Conservation (phyloP, 2,113 vertebrate species). For the Channa maculata region DNA sequence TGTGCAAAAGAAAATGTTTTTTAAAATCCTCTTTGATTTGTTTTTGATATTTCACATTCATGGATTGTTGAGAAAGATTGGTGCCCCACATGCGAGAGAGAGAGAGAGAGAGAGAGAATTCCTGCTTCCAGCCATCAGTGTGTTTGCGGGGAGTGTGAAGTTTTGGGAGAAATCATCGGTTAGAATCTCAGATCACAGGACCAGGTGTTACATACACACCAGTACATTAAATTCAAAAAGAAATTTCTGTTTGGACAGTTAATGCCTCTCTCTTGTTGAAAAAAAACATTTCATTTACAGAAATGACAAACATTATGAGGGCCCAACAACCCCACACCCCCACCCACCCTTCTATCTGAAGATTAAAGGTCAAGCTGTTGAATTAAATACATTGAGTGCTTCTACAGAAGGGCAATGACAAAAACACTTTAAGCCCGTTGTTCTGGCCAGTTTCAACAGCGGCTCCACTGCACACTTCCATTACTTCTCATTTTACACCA, state of each 20-base stretch:
- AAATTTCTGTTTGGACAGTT: not conserved
- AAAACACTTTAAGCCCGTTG: slow-evolving; percentile 19
- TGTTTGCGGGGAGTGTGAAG: not conserved
- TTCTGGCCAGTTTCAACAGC: slow-evolving; percentile 6
- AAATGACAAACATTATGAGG: not conserved
- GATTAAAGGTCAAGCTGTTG: not conserved
- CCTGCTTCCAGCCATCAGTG: slow-evolving; percentile 8
- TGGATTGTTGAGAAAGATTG: slow-evolving; percentile 67
- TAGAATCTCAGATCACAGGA: not conserved
- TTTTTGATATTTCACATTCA: slow-evolving; percentile 74
- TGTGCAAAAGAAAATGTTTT: slow-evolving; percentile 65
- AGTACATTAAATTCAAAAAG: not conserved
- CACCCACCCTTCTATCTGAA: not conserved
- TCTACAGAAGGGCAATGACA: slow-evolving; percentile 12
- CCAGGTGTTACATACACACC: not conserved
- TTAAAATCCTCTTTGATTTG: not conserved
- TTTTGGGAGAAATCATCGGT: not conserved
- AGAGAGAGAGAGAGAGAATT: not conserved
- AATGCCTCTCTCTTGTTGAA: not conserved
- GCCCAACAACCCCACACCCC: not conserved
- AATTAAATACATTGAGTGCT: no score
- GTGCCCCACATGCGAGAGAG: not conserved
- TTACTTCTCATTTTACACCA: not conserved
- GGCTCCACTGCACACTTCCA: slow-evolving; percentile 4
- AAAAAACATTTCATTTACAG: not conserved